Percentiles rank a stretch among this genome's conserved stretches.
phyloP scores from a whole-genome alignment of 2,888 invertebrate genomes.

The Heliconius charithonia region DNA sequence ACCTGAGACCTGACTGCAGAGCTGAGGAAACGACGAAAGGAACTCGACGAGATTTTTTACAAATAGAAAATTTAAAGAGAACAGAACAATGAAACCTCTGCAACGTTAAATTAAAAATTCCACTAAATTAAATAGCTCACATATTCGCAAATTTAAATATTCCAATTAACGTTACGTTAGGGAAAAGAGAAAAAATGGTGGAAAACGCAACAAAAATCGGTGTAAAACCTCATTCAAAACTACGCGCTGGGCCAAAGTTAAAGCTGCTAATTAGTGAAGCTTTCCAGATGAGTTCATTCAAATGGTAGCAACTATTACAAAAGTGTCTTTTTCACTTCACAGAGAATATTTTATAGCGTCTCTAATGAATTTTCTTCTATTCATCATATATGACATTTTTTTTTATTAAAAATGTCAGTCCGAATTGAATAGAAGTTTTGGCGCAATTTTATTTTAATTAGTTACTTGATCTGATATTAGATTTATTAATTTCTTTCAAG shows the following conservation, averaged over 20 bases:
- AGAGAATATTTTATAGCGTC: conserved; percentile 31
- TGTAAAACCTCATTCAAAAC: conserved; percentile 1
- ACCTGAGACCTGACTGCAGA: not conserved
- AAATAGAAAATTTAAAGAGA: not conserved
- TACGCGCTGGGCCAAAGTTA: conserved; percentile 7
- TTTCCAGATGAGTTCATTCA: conserved; percentile 32
- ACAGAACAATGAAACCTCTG: not conserved
- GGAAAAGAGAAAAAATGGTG: conserved; percentile 1
- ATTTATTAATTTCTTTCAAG: not conserved
- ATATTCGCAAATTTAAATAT: conserved; percentile 1
- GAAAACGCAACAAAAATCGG: not conserved
- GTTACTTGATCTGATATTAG: not conserved
- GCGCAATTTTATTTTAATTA: conserved; percentile 1
- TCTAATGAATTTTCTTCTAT: conserved; percentile 30
- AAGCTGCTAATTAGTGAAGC: conserved; percentile 37
- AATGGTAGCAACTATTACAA: conserved; percentile 27
- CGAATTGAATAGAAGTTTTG: not conserved
- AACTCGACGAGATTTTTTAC: not conserved
- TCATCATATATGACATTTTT: conserved; percentile 19
- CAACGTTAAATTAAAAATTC: not conserved
- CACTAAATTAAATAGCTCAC: not conserved
- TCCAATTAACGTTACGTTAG: conserved; percentile 2
- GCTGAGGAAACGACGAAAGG: not conserved
- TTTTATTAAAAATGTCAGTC: not conserved
- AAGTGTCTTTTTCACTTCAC: conserved; percentile 25